Evolutionary conservation across 2,797 vertebrate species (phyloP).

Genomic region (Sciurus carolinensis): DNA sequence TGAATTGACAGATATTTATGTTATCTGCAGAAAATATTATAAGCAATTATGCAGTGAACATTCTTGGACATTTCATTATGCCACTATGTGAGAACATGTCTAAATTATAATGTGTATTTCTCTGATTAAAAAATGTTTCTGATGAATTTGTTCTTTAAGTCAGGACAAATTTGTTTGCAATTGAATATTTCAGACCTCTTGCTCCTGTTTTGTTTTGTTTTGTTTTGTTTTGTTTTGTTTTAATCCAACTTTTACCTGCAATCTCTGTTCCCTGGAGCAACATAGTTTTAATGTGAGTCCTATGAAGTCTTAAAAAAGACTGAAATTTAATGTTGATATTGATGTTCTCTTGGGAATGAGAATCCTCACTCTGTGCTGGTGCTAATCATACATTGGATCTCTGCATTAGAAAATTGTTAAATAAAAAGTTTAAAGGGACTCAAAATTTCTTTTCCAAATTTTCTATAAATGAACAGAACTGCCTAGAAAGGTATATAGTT

Average conservation of each 20-base stretch:
- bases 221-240: conserved; percentile 14
- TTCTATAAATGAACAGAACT: background rate
- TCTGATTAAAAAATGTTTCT: background rate
- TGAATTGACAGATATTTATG: background rate
- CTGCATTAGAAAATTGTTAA: conserved; percentile 18
- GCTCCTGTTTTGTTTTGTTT: background rate
- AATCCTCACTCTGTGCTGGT: background rate
- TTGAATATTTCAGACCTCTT: conserved; percentile 23
- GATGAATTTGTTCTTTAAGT: conserved; percentile 28
- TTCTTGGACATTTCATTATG: conserved; percentile 35
- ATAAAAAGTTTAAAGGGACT: conserved; percentile 10
- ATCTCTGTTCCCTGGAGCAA: background rate
- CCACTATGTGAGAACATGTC: background rate
- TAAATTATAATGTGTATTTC: conserved; percentile 12
- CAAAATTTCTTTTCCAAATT: background rate
- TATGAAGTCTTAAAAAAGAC: conserved; percentile 15
- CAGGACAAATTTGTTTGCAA: background rate
- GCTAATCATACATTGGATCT: background rate
- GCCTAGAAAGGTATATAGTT: background rate
- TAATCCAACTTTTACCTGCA: background rate
- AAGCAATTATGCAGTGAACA: background rate
- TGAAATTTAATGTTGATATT: background rate
- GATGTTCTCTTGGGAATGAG: background rate
- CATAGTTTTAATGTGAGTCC: background rate
- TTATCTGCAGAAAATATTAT: background rate